Evolutionary conservation across 2,113 vertebrate genomes (phyloP).

Genomic region (Sterrhoptilus dennistouni): DNA sequence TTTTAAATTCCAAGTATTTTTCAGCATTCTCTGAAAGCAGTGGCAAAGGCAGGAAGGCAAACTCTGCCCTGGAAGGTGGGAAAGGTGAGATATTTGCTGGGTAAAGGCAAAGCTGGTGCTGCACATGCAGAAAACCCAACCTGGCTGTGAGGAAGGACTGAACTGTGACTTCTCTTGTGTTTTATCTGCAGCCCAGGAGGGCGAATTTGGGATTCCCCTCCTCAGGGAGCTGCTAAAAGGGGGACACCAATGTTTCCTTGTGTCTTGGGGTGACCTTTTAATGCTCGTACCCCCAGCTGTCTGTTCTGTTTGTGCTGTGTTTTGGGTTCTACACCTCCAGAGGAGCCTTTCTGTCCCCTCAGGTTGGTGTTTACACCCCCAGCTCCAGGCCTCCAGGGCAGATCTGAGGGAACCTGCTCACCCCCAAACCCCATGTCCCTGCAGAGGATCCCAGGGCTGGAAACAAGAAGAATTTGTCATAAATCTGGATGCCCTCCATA

Average conservation of each 20-base stretch:
- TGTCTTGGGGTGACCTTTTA: not conserved
- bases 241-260: not conserved
- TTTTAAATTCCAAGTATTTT: not conserved
- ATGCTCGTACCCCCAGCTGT: not conserved
- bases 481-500: not conserved
- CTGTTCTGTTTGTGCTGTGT: not conserved
- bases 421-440: not conserved
- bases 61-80: not conserved
- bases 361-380: not conserved
- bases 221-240: rapidly evolving
- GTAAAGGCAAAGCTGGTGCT: not conserved
- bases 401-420: not conserved
- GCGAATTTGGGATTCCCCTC: not conserved
- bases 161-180: not conserved
- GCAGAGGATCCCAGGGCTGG: not conserved
- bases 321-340: not conserved
- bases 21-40: not conserved
- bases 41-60: not conserved
- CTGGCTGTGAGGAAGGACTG: not conserved
- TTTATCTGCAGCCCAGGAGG: not conserved
- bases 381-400: not conserved
- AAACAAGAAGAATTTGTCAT: not conserved
- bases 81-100: not conserved
- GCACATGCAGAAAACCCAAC: not conserved
- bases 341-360: not conserved